A percentile compares a stretch with the other conserved stretches of the same genome.
phyloP scores from a whole-genome alignment of 2,888 invertebrate genomes.

The Cryptosula pallasiana region DNA sequence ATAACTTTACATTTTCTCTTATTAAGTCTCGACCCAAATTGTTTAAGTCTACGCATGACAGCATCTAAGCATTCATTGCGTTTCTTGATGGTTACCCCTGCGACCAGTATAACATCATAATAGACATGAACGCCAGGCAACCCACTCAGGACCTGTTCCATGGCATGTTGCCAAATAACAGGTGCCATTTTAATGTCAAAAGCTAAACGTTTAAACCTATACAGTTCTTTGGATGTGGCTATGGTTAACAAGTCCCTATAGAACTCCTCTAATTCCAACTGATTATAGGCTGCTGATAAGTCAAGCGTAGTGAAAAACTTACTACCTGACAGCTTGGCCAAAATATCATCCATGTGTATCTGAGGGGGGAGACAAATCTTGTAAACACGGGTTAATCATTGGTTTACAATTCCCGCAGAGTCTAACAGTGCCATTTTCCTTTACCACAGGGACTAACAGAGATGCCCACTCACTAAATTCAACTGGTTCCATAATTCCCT shows the following conservation, averaged over 20 bases:
- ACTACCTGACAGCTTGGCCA: not conserved
- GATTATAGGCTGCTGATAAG: not conserved
- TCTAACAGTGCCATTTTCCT: not conserved
- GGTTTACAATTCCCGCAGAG: not conserved
- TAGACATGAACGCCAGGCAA: not conserved
- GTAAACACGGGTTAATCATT: not conserved
- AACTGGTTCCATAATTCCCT: not conserved
- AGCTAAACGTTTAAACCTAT: not conserved
- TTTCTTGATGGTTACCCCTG: not conserved
- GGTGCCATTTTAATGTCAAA: not conserved
- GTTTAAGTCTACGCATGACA: not conserved
- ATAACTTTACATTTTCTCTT: not conserved
- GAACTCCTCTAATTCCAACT: not conserved
- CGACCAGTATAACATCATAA: not conserved
- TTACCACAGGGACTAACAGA: not conserved
- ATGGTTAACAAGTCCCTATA: not conserved
- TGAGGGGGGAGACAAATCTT: not conserved
- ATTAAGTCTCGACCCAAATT: not conserved
- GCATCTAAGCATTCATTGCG: not conserved
- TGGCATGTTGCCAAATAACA: not conserved
- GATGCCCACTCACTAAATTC: not conserved
- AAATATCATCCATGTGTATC: not conserved
- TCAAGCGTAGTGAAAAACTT: conserved; percentile 3
- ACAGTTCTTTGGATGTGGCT: not conserved
- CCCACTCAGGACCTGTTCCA: not conserved